These are phyloP conservation scores for Platygyra sinensis DNA, from an alignment of 64 coral and sea anemone species.

Conservation along the genomic window DNA sequence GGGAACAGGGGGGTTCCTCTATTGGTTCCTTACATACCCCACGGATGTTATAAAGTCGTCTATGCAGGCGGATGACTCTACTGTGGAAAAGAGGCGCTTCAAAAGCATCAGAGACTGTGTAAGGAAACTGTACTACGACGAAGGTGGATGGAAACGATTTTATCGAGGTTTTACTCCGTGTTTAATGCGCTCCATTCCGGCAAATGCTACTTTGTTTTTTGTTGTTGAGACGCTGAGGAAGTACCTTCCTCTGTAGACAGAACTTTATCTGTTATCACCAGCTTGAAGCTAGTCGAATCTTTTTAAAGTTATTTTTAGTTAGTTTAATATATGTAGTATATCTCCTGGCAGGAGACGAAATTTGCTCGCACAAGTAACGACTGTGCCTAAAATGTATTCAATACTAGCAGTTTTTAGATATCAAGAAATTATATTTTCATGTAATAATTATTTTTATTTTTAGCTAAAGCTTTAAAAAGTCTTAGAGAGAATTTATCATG, in stretches of 20 bases:
- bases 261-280: neutral
- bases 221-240: constrained; percentile 90
- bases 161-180: constrained; percentile 88
- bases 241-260: constrained; percentile 58
- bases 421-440: too few species aligned
- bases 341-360: too few species aligned
- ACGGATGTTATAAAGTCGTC: constrained; percentile 92
- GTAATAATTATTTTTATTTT: too few species aligned
- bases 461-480: too few species aligned
- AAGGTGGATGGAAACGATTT: constrained; percentile 80
- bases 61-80: constrained; percentile 82
- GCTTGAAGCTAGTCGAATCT: too few species aligned
- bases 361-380: too few species aligned
- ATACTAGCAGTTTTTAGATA: too few species aligned
- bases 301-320: too few species aligned
- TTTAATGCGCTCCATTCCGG: constrained; percentile 87
- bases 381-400: too few species aligned
- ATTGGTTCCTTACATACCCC: constrained; percentile 90
- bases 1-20: constrained; percentile 75
- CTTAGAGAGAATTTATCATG: too few species aligned
- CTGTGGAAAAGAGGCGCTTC: constrained; percentile 64
- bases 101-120: constrained; percentile 74
- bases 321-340: too few species aligned
- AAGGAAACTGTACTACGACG: constrained; percentile 63
- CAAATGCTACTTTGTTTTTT: constrained; percentile 81